Percentiles rank a stretch among this genome's conserved stretches.
Evolutionary conservation across 2,113 vertebrate species (phyloP).

Genomic region (Rhineura floridana): DNA sequence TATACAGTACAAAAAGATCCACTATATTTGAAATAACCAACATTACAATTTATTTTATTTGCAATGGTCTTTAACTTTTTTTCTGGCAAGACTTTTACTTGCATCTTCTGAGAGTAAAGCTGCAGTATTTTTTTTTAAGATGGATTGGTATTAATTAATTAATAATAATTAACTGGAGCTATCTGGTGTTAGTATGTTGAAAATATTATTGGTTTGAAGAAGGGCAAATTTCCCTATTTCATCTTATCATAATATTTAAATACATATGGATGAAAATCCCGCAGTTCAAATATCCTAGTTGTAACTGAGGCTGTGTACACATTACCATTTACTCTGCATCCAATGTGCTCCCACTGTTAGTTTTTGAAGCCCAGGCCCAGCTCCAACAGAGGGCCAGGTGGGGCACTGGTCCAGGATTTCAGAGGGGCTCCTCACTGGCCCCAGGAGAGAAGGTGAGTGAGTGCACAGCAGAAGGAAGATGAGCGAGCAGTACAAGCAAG

Average conservation of each 20-base stretch:
- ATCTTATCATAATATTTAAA: background rate
- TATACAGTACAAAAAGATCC: background rate
- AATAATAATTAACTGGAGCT: background rate
- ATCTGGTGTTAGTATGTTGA: background rate
- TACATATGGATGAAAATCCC: background rate
- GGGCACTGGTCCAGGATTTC: no score
- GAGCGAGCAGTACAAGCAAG: no score
- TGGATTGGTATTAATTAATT: background rate
- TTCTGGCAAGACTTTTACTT: background rate
- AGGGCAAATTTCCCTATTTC: background rate
- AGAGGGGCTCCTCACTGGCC: no score
- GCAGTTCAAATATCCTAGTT: background rate
- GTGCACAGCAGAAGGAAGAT: no score
- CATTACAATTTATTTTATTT: background rate
- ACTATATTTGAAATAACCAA: rapidly evolving
- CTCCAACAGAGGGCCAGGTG: no score
- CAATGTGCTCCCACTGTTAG: no score
- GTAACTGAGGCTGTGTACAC: no score
- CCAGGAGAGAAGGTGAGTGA: no score
- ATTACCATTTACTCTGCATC: no score
- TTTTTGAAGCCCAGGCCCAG: no score
- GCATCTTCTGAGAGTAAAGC: background rate
- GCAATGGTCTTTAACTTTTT: rapidly evolving
- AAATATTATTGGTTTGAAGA: background rate
- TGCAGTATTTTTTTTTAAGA: background rate